Conservation (phyloP, 2,888 invertebrate genomes). For the Hedychridium roseum region DNA sequence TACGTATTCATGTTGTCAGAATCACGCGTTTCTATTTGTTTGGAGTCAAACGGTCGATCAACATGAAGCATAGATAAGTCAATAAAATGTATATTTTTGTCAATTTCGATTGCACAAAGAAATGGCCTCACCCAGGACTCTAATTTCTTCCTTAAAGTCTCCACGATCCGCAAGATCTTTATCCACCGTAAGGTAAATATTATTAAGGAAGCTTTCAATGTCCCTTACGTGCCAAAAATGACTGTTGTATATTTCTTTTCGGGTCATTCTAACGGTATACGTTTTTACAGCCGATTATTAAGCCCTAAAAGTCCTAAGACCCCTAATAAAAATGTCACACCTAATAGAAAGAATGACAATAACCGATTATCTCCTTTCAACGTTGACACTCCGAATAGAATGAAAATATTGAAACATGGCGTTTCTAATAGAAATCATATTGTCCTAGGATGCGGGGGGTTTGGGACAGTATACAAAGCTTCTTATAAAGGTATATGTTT, state of each 20-base stretch:
- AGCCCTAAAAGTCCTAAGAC: constrained; percentile 44
- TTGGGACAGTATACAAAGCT: constrained; percentile 62
- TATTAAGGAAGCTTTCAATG: neutral
- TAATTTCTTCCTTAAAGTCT: constrained; percentile 37
- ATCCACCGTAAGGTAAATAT: constrained; percentile 31
- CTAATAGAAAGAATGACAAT: constrained; percentile 15
- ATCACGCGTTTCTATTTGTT: neutral
- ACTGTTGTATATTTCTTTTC: too few species aligned
- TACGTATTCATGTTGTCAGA: neutral
- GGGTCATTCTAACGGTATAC: neutral
- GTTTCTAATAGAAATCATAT: constrained; percentile 35
- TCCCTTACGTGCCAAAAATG: neutral
- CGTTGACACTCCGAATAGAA: constrained; percentile 56
- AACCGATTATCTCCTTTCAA: constrained; percentile 45
- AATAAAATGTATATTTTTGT: too few species aligned
- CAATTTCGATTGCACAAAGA: neutral
- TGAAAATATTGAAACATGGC: constrained; percentile 49
- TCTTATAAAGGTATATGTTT: constrained; percentile 57
- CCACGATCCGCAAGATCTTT: constrained; percentile 34
- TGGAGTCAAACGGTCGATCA: too few species aligned
- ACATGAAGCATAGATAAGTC: too few species aligned
- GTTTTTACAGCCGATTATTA: constrained; percentile 28
- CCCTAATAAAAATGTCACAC: constrained; percentile 25
- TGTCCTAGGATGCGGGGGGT: constrained; percentile 61
- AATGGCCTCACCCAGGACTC: constrained; percentile 49